Evolutionary conservation across 1,140 invertebrate species (phyloP).

Genomic region (Zeugodacus cucurbitae): DNA sequence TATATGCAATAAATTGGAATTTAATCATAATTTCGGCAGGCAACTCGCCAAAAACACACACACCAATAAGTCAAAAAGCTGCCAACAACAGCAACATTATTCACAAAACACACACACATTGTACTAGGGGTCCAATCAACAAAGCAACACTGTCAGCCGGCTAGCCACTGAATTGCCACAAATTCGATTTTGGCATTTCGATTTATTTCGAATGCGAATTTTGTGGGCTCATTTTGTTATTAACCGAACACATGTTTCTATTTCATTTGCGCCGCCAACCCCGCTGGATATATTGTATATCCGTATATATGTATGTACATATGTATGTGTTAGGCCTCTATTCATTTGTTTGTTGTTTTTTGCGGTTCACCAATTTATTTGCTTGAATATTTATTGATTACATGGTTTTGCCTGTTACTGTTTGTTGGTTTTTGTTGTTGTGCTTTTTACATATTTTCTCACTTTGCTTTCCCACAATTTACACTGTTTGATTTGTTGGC

Average conservation of each 20-base stretch:
- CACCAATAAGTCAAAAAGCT: background rate
- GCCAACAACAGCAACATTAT: background rate
- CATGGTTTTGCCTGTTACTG: background rate
- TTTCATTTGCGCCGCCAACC: background rate
- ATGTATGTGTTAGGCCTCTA: background rate
- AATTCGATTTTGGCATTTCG: conserved; percentile 27
- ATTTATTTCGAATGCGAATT: conserved; percentile 23
- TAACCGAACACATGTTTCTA: background rate
- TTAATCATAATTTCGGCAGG: conserved; percentile 26
- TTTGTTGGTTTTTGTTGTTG: background rate
- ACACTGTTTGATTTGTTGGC: background rate
- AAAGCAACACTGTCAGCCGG: background rate
- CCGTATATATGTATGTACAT: background rate
- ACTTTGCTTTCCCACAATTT: background rate
- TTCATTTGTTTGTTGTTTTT: background rate
- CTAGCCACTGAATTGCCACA: background rate
- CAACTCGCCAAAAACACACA: background rate
- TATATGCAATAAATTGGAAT: conserved; percentile 28
- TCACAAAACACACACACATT: background rate
- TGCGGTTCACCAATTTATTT: conserved; percentile 18
- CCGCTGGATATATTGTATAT: background rate
- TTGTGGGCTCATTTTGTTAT: conserved; percentile 8
- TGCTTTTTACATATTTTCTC: background rate
- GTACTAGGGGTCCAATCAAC: background rate
- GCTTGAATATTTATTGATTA: background rate